phyloP scores from a whole-genome alignment of 2,888 invertebrate genomes.

The Spisula subtruncata region DNA sequence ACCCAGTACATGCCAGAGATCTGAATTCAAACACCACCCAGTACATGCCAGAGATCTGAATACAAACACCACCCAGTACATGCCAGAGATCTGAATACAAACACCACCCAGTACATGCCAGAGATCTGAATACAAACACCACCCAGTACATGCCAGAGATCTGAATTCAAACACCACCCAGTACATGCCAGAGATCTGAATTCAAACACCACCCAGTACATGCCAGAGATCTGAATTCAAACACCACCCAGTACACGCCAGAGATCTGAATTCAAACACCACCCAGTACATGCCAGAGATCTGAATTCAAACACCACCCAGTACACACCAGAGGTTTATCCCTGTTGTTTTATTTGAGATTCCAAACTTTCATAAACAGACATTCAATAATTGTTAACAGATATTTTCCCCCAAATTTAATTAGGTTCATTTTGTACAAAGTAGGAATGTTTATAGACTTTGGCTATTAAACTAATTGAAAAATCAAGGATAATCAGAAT shows the following conservation, averaged over 20 bases:
- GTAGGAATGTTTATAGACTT: neutral
- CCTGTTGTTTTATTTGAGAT: neutral
- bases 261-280: neutral
- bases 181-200: neutral
- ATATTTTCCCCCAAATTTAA: neutral
- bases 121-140: neutral
- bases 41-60: neutral
- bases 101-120: no score
- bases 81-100: neutral
- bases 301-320: neutral
- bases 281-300: neutral
- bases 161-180: no score
- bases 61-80: no score
- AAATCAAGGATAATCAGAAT: constrained; percentile 17
- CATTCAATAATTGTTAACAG: neutral
- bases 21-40: no score
- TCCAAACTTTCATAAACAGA: constrained; percentile 7
- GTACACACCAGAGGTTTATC: neutral
- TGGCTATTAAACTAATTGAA: constrained; percentile 21
- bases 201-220: no score
- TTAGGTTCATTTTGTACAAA: neutral
- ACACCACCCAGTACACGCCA: no score
- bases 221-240: neutral
- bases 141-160: neutral
- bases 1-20: neutral